A percentile compares a stretch with the other conserved stretches of the same genome.
These are phyloP conservation scores for Porites lutea DNA, from an alignment of 64 coral and sea anemone species.

Conservation along the genomic window DNA sequence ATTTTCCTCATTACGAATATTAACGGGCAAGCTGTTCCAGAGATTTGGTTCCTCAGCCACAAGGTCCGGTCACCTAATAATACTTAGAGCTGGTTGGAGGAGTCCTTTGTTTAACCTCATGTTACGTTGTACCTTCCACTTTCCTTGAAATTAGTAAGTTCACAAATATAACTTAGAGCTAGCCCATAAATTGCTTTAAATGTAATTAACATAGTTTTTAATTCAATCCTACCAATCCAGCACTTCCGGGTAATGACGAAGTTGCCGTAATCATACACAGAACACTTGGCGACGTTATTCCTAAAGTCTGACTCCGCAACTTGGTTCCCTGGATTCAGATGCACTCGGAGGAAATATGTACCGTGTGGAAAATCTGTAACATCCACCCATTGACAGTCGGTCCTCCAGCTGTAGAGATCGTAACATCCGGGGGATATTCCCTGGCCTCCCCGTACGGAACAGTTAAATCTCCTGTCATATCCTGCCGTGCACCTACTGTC, in stretches of 20 bases:
- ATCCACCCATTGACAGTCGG: slow-evolving; percentile 98
- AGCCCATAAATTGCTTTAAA: too few relatives aligned
- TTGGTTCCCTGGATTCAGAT: slow-evolving; percentile 74
- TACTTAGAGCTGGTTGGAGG: too few relatives aligned
- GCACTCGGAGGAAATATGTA: slow-evolving; percentile 58
- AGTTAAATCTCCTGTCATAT: slow-evolving; percentile 80
- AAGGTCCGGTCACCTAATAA: too few relatives aligned
- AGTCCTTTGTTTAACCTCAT: too few relatives aligned
- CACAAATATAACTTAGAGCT: too few relatives aligned
- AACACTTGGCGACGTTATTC: slow-evolving; percentile 90
- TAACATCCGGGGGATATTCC: slow-evolving; percentile 91
- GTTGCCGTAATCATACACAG: slow-evolving; percentile 64
- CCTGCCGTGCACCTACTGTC: slow-evolving; percentile 84
- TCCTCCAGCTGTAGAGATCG: slow-evolving; percentile 88
- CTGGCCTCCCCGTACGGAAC: slow-evolving; percentile 75
- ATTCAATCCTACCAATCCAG: slow-evolving; percentile 47
- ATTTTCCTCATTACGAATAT: too few relatives aligned
- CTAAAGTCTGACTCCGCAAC: slow-evolving; percentile 93
- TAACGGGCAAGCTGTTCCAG: too few relatives aligned
- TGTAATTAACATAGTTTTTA: too few relatives aligned
- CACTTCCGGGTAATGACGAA: slow-evolving; percentile 24
- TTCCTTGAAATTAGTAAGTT: too few relatives aligned
- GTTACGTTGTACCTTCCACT: too few relatives aligned
- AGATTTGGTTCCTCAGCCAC: too few relatives aligned
- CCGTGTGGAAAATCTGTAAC: slow-evolving; percentile 67